phyloP scores from a whole-genome alignment of 2,888 invertebrate species.

The Mimachlamys varia region DNA sequence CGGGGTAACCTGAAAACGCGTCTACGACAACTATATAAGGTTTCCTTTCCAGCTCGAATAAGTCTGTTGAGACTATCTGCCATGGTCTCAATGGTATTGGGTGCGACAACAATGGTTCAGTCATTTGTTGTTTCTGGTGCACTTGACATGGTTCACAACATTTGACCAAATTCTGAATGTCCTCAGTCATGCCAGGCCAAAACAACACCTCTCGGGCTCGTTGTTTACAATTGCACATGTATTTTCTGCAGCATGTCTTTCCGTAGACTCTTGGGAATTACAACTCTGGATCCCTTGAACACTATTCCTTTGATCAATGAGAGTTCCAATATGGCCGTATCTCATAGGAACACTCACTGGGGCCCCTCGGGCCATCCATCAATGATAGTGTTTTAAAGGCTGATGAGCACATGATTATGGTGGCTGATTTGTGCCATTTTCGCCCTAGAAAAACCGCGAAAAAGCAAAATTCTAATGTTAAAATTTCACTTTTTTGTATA shows the following conservation, averaged over 20 bases:
- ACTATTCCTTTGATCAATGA: constrained; percentile 42
- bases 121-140: constrained; percentile 41
- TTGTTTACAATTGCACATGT: constrained; percentile 47
- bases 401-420: too few relatives aligned
- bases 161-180: constrained; percentile 45
- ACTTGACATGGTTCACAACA: constrained; percentile 45
- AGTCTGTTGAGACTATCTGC: too few relatives aligned
- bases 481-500: too few relatives aligned
- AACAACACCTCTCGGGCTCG: constrained; percentile 41
- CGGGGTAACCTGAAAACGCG: constrained; percentile 37
- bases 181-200: constrained; percentile 44
- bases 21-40: constrained; percentile 44
- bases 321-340: constrained; percentile 43
- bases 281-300: constrained; percentile 45
- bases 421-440: too few relatives aligned
- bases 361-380: constrained; percentile 41
- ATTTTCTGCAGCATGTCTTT: constrained; percentile 49
- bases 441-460: too few relatives aligned
- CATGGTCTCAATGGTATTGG: constrained; percentile 50
- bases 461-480: too few relatives aligned
- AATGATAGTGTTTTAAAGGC: not conserved
- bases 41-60: constrained; percentile 35
- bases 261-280: constrained; percentile 46
- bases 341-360: not conserved
- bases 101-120: constrained; percentile 46